Conservation (phyloP, 2,888 invertebrate genomes). For the Tenthredo notha region DNA sequence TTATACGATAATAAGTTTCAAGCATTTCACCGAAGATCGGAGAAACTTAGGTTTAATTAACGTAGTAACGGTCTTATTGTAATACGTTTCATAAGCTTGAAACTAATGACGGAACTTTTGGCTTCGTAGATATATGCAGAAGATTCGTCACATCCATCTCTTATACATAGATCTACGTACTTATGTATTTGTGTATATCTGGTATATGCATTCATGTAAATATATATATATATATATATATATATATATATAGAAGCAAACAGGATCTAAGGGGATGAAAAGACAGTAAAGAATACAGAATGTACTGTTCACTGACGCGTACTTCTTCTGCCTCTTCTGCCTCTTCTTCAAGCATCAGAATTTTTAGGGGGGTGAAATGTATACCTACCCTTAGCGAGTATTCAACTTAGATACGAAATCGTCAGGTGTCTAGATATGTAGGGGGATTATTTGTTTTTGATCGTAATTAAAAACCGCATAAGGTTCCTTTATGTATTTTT, state of each 20-base stretch:
- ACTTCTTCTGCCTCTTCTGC: not conserved
- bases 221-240: no score
- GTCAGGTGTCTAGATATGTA: not conserved
- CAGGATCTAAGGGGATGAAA: not conserved
- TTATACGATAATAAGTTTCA: constrained; percentile 9
- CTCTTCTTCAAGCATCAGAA: not conserved
- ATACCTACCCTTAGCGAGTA: not conserved
- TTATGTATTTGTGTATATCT: no score
- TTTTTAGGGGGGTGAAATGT: not conserved
- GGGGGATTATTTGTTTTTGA: not conserved
- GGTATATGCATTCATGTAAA: no score
- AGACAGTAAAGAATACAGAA: not conserved
- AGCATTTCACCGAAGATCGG: not conserved
- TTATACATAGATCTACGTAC: not conserved
- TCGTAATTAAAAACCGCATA: not conserved
- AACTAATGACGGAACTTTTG: not conserved
- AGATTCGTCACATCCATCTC: not conserved
- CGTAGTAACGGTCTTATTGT: not conserved
- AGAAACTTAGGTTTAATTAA: constrained; percentile 12
- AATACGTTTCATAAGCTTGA: not conserved
- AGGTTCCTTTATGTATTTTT: not conserved
- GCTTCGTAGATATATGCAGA: not conserved
- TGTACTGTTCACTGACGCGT: not conserved
- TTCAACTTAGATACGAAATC: not conserved
- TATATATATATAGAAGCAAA: not conserved